Percentiles rank a stretch among this genome's conserved stretches.
phyloP scores from a whole-genome alignment of 2,797 vertebrate species.

The Myripristis murdjan region DNA sequence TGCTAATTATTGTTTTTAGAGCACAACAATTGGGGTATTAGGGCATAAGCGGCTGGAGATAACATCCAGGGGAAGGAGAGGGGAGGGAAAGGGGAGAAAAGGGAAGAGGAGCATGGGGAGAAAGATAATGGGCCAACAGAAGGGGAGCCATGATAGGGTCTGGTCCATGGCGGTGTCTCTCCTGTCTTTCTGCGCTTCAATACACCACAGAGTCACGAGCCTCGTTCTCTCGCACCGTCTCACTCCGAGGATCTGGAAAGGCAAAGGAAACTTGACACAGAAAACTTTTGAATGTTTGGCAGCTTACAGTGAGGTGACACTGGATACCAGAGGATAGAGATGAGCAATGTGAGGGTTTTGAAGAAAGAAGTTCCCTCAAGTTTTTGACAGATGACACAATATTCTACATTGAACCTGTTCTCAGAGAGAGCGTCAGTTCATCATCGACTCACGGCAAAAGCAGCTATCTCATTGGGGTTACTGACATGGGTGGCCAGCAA shows the following conservation, averaged over 20 bases:
- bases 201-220: slow-evolving; percentile 50
- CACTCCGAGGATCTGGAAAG: slow-evolving; percentile 50
- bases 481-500: too few species aligned
- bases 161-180: slow-evolving; percentile 60
- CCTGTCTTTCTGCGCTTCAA: slow-evolving; percentile 35
- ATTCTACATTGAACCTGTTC: too few species aligned
- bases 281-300: slow-evolving; percentile 45
- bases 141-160: slow-evolving; percentile 78
- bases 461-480: too few species aligned
- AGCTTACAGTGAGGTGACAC: slow-evolving; percentile 7
- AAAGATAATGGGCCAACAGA: slow-evolving; percentile 82
- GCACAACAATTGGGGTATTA: slow-evolving; percentile 87
- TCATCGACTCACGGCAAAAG: too few species aligned
- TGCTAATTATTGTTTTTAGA: slow-evolving; percentile 89
- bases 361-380: too few species aligned
- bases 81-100: slow-evolving; percentile 49
- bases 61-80: slow-evolving; percentile 81
- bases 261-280: slow-evolving; percentile 37
- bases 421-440: too few species aligned
- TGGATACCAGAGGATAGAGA: background rate
- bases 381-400: too few species aligned
- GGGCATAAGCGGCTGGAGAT: slow-evolving; percentile 84
- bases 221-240: slow-evolving; percentile 27
- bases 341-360: background rate
- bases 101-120: slow-evolving; percentile 64